A percentile compares a stretch with the other conserved stretches of the same genome.
Conservation (phyloP, 2,888 invertebrate genomes). For the Lathronympha strigana region DNA sequence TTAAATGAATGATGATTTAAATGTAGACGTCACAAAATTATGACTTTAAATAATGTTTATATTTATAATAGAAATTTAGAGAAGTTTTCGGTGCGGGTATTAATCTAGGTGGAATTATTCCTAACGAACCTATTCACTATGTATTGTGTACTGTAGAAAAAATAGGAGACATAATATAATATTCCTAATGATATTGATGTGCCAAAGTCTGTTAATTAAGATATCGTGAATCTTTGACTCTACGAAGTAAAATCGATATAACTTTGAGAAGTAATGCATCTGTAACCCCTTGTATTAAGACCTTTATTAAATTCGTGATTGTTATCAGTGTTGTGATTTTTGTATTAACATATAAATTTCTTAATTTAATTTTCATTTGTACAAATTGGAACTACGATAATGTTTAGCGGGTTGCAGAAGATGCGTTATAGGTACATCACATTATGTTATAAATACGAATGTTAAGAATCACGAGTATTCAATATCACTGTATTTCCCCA, state of each 20-base stretch:
- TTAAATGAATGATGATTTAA: conserved; percentile 4
- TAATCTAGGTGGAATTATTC: conserved; percentile 30
- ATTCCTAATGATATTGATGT: conserved; percentile 66
- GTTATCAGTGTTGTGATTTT: conserved; percentile 69
- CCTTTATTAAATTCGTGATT: conserved; percentile 51
- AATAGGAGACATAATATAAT: conserved; percentile 45
- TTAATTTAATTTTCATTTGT: conserved; percentile 47
- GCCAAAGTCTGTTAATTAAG: conserved; percentile 56
- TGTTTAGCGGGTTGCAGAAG: conserved; percentile 52
- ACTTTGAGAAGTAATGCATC: conserved; percentile 48
- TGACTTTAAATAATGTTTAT: conserved; percentile 17
- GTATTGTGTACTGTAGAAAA: conserved; percentile 28
- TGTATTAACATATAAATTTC: conserved; percentile 43
- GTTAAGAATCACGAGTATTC: conserved; percentile 44
- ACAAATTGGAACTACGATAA: conserved; percentile 53
- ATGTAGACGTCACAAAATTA: neutral
- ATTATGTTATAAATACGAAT: conserved; percentile 49
- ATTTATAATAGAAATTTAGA: conserved; percentile 29
- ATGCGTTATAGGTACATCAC: conserved; percentile 45
- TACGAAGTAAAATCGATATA: conserved; percentile 53
- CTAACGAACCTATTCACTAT: conserved; percentile 28
- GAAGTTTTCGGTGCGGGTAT: conserved; percentile 32
- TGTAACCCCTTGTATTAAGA: conserved; percentile 53
- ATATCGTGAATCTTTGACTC: conserved; percentile 51
- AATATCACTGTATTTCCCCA: conserved; percentile 55